Evolutionary conservation across 2,113 vertebrate genomes (phyloP), one percentile per base, ranked within the genome.

Genomic region (Butorides virescens): DNA sequence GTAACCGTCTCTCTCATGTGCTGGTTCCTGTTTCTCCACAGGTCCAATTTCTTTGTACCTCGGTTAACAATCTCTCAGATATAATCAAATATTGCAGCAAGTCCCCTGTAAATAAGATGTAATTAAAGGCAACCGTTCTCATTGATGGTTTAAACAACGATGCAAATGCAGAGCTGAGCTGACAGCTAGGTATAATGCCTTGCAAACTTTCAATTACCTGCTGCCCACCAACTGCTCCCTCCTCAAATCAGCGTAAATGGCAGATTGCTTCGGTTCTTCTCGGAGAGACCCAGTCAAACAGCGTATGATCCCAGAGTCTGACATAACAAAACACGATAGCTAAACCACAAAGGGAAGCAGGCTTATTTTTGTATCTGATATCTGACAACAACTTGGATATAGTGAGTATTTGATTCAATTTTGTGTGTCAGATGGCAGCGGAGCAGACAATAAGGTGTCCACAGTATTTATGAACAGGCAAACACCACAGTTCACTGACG

Each of bases 301-400:
- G 34, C 63, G 44, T 23, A 52, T n/a, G 80, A 89, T 85, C 34
- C 47, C 90, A 67, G 82, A 73, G 36, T 87, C 67, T 93, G 86
- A 97, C 86, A 88, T 63, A 93, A 97, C 61, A 84, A 46, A 95
- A 88, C 81, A 61, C 42, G 87, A 97, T 96, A 92, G 92, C 85
- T 92, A 81, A 89, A 96, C 79, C 68, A 95, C 78, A 94, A 93
- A 93, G 61, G 70, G 62, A 92, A 96, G 84, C 61, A 78, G 73
- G 63, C 71, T 91, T 95, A 95, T 93, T 97, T 96, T 88, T 96
- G 58, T 95, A 95, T 94, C 95, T 93, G 89, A 96, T 98, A 82
- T 94, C 91, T 97, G 96, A 96, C 89, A 97, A 90, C 92, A 92
- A 86, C 75, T 85, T 73, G 80, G 67, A 81, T 85, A 94, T 46